Percentiles rank a stretch among this genome's conserved stretches.
Conservation (phyloP, 1,140 invertebrate species). For the Polyergus mexicanus region DNA sequence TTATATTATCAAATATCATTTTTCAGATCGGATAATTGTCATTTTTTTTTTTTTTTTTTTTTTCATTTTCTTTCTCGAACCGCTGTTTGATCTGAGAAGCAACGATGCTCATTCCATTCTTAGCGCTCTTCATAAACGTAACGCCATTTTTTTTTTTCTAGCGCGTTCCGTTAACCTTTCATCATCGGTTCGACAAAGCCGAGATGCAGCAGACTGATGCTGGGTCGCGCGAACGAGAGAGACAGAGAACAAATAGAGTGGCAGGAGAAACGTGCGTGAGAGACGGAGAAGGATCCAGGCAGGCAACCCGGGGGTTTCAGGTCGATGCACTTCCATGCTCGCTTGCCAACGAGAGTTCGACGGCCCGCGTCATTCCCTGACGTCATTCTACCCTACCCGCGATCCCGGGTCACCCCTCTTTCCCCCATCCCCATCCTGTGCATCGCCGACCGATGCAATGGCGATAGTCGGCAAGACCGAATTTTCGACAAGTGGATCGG, state of each 20-base stretch:
- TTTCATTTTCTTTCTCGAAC: neutral
- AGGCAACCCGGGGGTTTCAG: constrained; percentile 82
- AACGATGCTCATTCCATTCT: neutral
- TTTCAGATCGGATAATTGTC: neutral
- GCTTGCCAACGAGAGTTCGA: constrained; percentile 80
- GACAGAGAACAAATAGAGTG: neutral
- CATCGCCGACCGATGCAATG: constrained; percentile 62
- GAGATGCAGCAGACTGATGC: constrained; percentile 37
- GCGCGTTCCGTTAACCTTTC: constrained; percentile 5
- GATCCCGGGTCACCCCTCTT: constrained; percentile 29
- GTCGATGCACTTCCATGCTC: constrained; percentile 82
- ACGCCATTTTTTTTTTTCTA: constrained; percentile 4
- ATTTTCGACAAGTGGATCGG: constrained; percentile 67
- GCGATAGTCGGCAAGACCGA: constrained; percentile 51
- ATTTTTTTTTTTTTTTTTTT: neutral
- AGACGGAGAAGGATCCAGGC: constrained; percentile 52
- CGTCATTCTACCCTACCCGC: constrained; percentile 80
- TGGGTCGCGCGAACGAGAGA: constrained; percentile 21
- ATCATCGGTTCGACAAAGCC: neutral
- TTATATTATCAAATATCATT: neutral
- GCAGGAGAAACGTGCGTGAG: neutral
- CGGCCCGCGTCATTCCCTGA: constrained; percentile 81
- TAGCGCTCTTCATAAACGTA: neutral
- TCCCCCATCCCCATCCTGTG: constrained; percentile 34
- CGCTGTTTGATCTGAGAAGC: neutral